Evolutionary conservation across 2,888 invertebrate species (phyloP), one percentile per base, ranked within the genome.

Genomic region (Phyllotreta striolata): DNA sequence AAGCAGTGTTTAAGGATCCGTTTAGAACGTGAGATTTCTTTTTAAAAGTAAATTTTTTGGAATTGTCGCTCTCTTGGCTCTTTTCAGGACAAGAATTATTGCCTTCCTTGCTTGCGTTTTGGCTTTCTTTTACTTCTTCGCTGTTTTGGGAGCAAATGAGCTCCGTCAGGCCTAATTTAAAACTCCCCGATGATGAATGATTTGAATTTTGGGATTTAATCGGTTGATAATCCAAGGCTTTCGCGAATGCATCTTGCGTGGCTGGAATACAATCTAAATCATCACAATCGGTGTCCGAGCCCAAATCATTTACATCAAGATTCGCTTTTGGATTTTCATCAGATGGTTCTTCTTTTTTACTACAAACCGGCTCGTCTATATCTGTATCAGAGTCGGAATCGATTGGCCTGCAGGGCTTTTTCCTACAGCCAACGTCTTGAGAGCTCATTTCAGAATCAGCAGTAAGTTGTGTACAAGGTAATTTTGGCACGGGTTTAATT

Each of bases 211-310:
- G 57, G 10, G 55, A 44, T 6, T 12, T 57, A 41, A 40, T 35
- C 24, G 61, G 47, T 37, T 58, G 37, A n/a, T 66, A 64, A 10
- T 49, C 60, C 38, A 66, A 66, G 6, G 55, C 62, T 9, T 64
- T 52, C 9, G 67, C 66, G 64, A 70, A 70, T n/a, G 67, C 66
- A 61, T 73, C 71, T 63, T 73, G 75, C 6, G 75, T 76, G 2
- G 74, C 70, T 47, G 74, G 74, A 44, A 77, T 73, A 54, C 70
- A 70, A 56, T 75, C 74, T 7, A 71, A 72, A 55, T 76, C 72
- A 35, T 67, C 68, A 57, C 66, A 59, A 44, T 73, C 70, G 34
- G 71, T 71, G 37, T 70, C 70, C 6, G 69, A 70, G 62, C 70
- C 66, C 47, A 54, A 57, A 44, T 62, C 51, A 12, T 9, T 34